phyloP scores from a whole-genome alignment of 1,140 invertebrate genomes.

The Drosophila dunni region DNA sequence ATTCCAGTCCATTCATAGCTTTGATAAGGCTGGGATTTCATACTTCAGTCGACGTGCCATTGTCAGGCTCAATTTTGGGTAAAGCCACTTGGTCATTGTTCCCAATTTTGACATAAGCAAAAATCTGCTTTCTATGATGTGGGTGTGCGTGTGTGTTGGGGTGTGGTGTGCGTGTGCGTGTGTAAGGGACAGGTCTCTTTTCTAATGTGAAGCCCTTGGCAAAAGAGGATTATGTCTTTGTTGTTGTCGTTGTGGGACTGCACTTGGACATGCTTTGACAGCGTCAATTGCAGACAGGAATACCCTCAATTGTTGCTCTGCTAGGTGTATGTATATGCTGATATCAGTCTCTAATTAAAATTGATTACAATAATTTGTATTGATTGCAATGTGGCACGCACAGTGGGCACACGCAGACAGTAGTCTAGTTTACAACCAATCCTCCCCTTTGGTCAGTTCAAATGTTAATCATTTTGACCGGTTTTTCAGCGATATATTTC shows the following conservation, averaged over 20 bases:
- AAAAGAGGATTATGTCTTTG: slow-evolving; percentile 62
- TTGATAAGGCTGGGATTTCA: background rate
- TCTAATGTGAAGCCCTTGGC: slow-evolving; percentile 41
- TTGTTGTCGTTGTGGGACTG: slow-evolving; percentile 51
- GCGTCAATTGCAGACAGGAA: slow-evolving; percentile 64
- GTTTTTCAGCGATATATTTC: slow-evolving; percentile 1
- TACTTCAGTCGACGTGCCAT: slow-evolving; percentile 28
- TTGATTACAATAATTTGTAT: slow-evolving; percentile 81
- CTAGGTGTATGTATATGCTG: background rate
- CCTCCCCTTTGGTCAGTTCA: slow-evolving; percentile 11
- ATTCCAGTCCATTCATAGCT: background rate
- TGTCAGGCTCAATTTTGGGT: slow-evolving; percentile 75
- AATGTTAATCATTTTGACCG: slow-evolving; percentile 67
- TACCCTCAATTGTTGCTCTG: slow-evolving; percentile 1
- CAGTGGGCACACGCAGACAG: slow-evolving; percentile 44
- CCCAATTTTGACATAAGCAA: slow-evolving; percentile 76
- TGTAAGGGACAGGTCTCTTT: slow-evolving; percentile 39
- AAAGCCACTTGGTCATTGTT: slow-evolving; percentile 77
- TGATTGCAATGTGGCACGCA: slow-evolving; percentile 70
- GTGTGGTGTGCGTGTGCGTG: slow-evolving; percentile 18
- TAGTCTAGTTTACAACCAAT: slow-evolving; percentile 12
- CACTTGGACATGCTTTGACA: slow-evolving; percentile 61
- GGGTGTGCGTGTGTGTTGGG: slow-evolving; percentile 5
- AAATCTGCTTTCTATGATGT: slow-evolving; percentile 63
- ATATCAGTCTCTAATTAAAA: slow-evolving; percentile 71